phyloP scores from a whole-genome alignment of 1,140 invertebrate species.

The Ips nitidus region DNA sequence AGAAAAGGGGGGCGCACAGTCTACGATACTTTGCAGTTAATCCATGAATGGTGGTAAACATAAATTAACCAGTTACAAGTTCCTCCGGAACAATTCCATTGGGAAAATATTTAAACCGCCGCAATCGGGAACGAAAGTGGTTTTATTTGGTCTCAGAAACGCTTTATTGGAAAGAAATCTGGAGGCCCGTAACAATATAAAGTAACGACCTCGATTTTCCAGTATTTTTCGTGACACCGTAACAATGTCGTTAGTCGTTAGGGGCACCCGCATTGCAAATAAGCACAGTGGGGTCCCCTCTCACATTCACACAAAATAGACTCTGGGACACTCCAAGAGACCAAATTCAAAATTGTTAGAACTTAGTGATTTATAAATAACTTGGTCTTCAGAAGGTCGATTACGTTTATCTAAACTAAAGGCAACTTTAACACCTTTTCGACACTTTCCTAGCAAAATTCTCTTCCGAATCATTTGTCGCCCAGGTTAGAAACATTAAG shows the following conservation, averaged over 20 bases:
- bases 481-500: slow-evolving; percentile 30
- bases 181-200: slow-evolving; percentile 37
- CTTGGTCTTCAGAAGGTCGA: too few species aligned
- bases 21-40: too few species aligned
- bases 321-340: slow-evolving; percentile 20
- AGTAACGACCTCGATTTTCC: slow-evolving; percentile 37
- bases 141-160: slow-evolving; percentile 33
- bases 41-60: too few species aligned
- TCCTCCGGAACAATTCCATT: neutral
- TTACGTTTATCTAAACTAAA: too few species aligned
- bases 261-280: slow-evolving; percentile 37
- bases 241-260: slow-evolving; percentile 39
- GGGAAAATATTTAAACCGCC: slow-evolving; percentile 27
- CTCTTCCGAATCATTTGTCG: slow-evolving; percentile 29
- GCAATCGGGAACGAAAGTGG: slow-evolving; percentile 23
- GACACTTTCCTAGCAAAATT: neutral
- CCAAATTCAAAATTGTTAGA: too few species aligned
- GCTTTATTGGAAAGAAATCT: slow-evolving; percentile 36
- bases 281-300: slow-evolving; percentile 18
- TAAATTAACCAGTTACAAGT: too few species aligned
- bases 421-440: too few species aligned
- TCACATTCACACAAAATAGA: slow-evolving; percentile 24
- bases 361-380: too few species aligned
- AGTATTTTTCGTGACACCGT: slow-evolving; percentile 38
- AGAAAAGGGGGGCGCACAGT: too few species aligned